Base-by-base conservation (phyloP, 2,888 invertebrate species). In the Plemyria rubiginata region DNA sequence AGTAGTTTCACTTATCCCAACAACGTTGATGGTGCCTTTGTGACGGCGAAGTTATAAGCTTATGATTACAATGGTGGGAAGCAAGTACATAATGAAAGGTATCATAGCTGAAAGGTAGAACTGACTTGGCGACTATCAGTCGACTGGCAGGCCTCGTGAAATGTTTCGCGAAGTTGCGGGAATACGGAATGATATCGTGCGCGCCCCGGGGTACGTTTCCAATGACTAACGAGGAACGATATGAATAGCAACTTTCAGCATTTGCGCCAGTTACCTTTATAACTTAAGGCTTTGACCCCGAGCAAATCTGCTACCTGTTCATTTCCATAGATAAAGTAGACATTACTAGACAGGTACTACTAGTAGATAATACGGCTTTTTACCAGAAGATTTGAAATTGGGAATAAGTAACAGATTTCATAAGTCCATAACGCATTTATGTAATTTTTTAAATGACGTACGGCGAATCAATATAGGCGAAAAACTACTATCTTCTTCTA, bases 61-160 rank as follows among this genome's bases (percentile, higher is more conserved):
- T 60, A 75, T 65, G 52, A 79, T 66, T 60, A 77, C 58, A 57
- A 74, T 71, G 45, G 71, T 68, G 40, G 73, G 73, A n/a, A 79
- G 56, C 15, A 76, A 52, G 56, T 74, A 64, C 65, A 74, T 55
- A 70, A 68, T 71, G 36, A 74, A 70, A 49, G 67, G 51, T 62
- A 74, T 64, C 77, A 80, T 84, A 61, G 72, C 66, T 68, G 66
- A 54, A 52, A 66, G 64, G 68, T 65, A 61, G 66, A 71, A 69
- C 71, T 70, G 70, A 66, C 80, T 66, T 76, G 66, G 65, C 78
- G 80, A 76, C 77, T 77, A 71, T 76, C 78, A 80, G 80, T 75
- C 68, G 67, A 88, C 90, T 88, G 88, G 79, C 81, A 81, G 75
- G 66, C 86, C 87, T 79, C 73, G 76, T 81, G 80, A 84, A 83